phyloP scores from a whole-genome alignment of 2,797 vertebrate species.

The Malurus leucopterus region DNA sequence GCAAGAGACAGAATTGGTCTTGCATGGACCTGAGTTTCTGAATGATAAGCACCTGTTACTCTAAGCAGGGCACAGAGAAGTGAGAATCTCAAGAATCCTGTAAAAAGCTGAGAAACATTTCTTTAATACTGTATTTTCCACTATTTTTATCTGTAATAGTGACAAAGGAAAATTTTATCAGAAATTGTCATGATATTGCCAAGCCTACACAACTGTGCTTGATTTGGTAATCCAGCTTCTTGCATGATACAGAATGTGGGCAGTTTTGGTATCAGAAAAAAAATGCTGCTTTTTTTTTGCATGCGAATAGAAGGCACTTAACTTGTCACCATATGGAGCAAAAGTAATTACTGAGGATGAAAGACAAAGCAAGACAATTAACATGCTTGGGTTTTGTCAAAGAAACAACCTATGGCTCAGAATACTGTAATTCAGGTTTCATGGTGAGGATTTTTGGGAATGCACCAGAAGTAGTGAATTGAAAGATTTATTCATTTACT shows the following conservation, averaged over 20 bases:
- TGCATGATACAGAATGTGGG: conserved; percentile 9
- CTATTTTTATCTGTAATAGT: background rate
- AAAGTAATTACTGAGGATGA: conserved; percentile 51
- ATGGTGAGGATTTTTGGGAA: background rate
- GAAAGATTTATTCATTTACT: conserved; percentile 38
- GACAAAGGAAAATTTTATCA: background rate
- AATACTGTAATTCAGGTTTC: conserved; percentile 14
- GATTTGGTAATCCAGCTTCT: conserved; percentile 7
- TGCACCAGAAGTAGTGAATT: background rate
- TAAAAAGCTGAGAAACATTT: background rate
- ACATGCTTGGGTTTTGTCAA: conserved; percentile 20
- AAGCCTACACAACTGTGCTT: background rate
- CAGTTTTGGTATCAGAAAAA: conserved; percentile 23
- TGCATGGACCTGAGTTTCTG: background rate
- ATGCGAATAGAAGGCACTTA: background rate
- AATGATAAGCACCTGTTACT: background rate
- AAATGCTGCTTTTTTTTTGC: conserved; percentile 24
- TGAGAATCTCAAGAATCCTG: background rate
- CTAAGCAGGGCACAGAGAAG: background rate
- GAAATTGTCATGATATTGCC: background rate
- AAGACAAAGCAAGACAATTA: conserved; percentile 39
- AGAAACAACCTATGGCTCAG: background rate
- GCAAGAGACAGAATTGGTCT: background rate
- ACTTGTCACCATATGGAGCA: conserved; percentile 39
- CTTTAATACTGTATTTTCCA: background rate